phyloP scores from a whole-genome alignment of 1,140 invertebrate species.

The Pseudomyrmex flavicornis region DNA sequence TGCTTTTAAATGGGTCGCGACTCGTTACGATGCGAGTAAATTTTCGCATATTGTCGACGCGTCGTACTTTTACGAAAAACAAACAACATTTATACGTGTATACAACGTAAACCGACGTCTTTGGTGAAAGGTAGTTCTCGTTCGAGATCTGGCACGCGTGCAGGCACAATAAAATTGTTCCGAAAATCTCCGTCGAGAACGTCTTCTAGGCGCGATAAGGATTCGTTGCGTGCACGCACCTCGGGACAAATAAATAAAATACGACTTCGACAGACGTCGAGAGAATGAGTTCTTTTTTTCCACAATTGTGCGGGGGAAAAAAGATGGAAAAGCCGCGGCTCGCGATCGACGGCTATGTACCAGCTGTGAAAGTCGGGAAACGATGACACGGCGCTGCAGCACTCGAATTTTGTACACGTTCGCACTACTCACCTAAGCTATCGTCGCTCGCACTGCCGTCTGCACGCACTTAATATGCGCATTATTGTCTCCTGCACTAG shows the following conservation, averaged over 20 bases:
- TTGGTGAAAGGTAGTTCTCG: neutral
- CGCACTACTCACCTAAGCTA: slow-evolving; percentile 72
- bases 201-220: neutral
- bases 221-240: neutral
- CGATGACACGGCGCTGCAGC: slow-evolving; percentile 22
- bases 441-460: slow-evolving; percentile 69
- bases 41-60: neutral
- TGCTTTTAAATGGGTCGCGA: slow-evolving; percentile 35
- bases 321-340: neutral
- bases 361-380: slow-evolving; percentile 65
- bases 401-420: slow-evolving; percentile 51
- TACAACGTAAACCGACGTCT: neutral
- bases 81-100: neutral
- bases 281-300: no score
- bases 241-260: no score
- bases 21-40: slow-evolving; percentile 5
- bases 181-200: neutral
- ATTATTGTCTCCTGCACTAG: slow-evolving; percentile 66
- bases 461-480: slow-evolving; percentile 67
- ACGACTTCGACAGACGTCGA: neutral
- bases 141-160: neutral
- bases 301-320: no score
- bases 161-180: neutral
- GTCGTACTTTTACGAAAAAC: neutral
- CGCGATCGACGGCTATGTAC: slow-evolving; percentile 36